These are phyloP conservation scores for Phoeniculus purpureus DNA, from an alignment of 2,797 vertebrate genomes.

Conservation along the genomic window DNA sequence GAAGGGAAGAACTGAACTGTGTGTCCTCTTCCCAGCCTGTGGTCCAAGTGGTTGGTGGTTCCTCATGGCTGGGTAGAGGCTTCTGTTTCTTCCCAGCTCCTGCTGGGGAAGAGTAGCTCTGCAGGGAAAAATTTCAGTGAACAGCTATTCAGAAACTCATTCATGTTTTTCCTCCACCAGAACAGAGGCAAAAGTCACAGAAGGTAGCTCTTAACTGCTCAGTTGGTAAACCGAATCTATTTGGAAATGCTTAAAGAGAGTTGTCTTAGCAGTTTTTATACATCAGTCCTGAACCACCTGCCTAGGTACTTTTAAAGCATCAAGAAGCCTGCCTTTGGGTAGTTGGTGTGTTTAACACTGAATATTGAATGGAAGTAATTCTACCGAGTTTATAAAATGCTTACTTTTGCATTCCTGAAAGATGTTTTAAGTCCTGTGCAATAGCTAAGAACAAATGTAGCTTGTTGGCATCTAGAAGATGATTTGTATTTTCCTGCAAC, in stretches of 20 bases:
- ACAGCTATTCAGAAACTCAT: rapidly evolving
- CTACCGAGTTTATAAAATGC: background rate
- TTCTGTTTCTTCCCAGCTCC: background rate
- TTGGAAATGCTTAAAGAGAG: background rate
- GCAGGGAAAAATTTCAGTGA: background rate
- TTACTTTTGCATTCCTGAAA: background rate
- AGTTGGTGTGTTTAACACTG: background rate
- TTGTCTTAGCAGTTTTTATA: background rate
- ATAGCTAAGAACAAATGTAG: background rate
- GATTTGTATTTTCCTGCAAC: background rate
- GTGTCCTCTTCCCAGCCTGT: background rate
- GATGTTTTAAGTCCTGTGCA: background rate
- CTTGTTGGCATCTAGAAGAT: background rate
- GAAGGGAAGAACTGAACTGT: background rate
- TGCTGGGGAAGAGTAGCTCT: background rate
- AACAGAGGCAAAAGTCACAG: background rate
- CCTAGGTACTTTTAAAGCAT: background rate
- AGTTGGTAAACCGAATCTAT: background rate
- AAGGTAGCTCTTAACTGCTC: background rate
- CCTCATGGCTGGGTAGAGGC: background rate
- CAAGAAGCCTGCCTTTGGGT: background rate
- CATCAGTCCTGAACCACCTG: background rate
- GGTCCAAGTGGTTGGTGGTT: background rate
- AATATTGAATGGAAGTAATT: background rate
- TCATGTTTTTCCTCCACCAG: background rate